phyloP scores from a whole-genome alignment of 2,113 vertebrate species.

The Paramisgurnus dabryanus region DNA sequence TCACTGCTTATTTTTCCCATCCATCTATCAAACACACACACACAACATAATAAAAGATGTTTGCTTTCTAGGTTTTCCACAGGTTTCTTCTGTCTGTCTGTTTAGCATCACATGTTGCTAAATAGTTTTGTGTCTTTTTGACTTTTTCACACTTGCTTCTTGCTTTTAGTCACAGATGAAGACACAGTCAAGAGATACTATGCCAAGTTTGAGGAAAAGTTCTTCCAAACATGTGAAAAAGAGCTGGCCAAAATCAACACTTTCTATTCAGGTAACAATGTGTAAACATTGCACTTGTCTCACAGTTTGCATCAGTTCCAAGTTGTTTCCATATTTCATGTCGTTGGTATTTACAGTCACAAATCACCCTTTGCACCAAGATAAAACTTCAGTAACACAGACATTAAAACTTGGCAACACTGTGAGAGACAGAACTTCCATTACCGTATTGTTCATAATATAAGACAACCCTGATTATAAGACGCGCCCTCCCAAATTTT shows the following conservation, averaged over 20 bases:
- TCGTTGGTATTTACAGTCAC: not conserved
- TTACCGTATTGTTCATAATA: not conserved
- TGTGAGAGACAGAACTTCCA: not conserved
- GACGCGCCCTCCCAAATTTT: too few species aligned
- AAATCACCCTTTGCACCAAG: not conserved
- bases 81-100: too few species aligned
- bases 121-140: conserved; percentile 22
- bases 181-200: conserved; percentile 95
- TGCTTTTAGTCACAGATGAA: conserved; percentile 87
- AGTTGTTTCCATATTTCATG: conserved; percentile 95
- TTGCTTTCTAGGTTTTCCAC: too few species aligned
- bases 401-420: not conserved
- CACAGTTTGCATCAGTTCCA: conserved; percentile 73
- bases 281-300: conserved; percentile 94
- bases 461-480: not conserved
- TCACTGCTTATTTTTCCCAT: not conserved
- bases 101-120: too few species aligned
- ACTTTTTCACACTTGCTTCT: conserved; percentile 10
- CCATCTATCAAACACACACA: conserved; percentile 1
- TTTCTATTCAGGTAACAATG: conserved; percentile 98
- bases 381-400: not conserved
- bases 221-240: conserved; percentile 98
- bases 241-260: conserved; percentile 99
- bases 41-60: not conserved
- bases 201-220: conserved; percentile 99